Conservation (phyloP, 2,113 vertebrate genomes). For the Varanus komodoensis region DNA sequence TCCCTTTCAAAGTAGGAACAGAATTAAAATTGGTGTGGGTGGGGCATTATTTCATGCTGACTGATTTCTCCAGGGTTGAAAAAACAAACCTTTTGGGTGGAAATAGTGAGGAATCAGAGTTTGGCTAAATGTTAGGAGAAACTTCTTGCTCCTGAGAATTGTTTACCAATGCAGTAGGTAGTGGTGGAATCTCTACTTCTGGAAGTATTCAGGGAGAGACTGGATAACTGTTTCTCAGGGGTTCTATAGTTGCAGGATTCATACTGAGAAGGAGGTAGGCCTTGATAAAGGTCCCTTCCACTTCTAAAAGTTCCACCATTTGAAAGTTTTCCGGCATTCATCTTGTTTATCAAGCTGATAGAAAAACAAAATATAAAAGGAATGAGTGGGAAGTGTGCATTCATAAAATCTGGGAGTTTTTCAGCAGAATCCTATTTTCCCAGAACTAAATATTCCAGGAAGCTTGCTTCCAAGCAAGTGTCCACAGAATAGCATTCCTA, state of each 20-base stretch:
- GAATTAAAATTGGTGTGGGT: neutral
- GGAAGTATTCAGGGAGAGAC: neutral
- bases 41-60: neutral
- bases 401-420: rapidly evolving
- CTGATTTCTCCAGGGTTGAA: neutral
- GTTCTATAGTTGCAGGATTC: neutral
- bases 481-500: no score
- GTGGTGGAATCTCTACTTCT: no score
- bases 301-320: neutral
- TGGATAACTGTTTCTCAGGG: no score
- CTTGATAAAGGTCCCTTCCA: neutral
- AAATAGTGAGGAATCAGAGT: neutral
- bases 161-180: neutral
- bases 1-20: neutral
- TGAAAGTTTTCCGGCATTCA: neutral
- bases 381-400: no score
- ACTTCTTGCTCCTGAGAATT: neutral
- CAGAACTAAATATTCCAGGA: neutral
- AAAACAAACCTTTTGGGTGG: neutral
- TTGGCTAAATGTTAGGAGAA: neutral
- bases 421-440: neutral
- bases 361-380: conserved; percentile 9
- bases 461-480: no score
- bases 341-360: neutral
- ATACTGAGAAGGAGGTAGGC: neutral